Conservation (phyloP, 2,888 invertebrate genomes). For the Alcis repandata region DNA sequence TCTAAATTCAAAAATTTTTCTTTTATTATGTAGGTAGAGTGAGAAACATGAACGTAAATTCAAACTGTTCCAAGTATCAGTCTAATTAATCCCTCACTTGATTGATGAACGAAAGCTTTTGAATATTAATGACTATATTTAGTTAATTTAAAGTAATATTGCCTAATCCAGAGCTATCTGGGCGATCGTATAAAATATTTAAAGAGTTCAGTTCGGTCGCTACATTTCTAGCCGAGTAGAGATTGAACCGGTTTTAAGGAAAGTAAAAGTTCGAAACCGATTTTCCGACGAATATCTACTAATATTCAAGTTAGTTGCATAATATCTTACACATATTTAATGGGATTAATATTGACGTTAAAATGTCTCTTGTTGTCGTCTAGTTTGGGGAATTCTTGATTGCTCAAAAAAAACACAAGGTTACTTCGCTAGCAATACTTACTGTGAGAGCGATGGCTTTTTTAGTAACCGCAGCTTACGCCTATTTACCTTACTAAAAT, state of each 20-base stretch:
- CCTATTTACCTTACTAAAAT: too few species aligned
- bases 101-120: slow-evolving; percentile 33
- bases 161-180: slow-evolving; percentile 10
- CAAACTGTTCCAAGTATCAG: slow-evolving; percentile 12
- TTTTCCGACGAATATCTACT: slow-evolving; percentile 30
- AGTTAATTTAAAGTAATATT: slow-evolving; percentile 16
- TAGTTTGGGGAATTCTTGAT: too few species aligned
- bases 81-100: slow-evolving; percentile 27
- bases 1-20: not conserved
- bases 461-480: too few species aligned
- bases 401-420: too few species aligned
- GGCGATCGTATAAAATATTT: slow-evolving; percentile 10
- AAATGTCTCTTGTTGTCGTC: too few species aligned
- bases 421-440: too few species aligned
- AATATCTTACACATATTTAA: not conserved
- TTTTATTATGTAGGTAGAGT: not conserved
- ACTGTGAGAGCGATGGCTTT: too few species aligned
- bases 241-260: slow-evolving; percentile 44
- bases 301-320: not conserved
- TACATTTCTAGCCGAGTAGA: slow-evolving; percentile 33
- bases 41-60: slow-evolving; percentile 14
- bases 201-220: slow-evolving; percentile 12
- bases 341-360: not conserved
- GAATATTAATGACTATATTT: slow-evolving; percentile 29
- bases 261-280: slow-evolving; percentile 45